A percentile compares a stretch with the other conserved stretches of the same genome.
Evolutionary conservation across 2,113 vertebrate genomes (phyloP).

Genomic region (Etheostoma spectabile): DNA sequence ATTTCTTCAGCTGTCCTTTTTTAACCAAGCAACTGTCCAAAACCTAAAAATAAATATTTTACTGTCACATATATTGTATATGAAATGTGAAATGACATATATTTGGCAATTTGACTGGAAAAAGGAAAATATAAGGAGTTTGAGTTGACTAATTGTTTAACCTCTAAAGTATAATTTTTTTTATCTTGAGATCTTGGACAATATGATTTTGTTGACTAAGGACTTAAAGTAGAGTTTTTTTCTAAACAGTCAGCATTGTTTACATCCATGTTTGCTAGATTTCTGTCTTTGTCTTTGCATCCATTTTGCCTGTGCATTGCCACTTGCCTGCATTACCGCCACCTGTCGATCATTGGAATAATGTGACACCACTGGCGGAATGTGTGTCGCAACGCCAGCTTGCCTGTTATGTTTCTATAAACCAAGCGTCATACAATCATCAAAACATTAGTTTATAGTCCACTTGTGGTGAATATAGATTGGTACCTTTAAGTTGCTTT

Average conservation of each 20-base stretch:
- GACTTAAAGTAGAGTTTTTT: not conserved
- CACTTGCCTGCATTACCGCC: not conserved
- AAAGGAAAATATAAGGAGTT: not conserved
- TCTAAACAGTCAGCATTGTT: not conserved
- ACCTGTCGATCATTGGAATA: not conserved
- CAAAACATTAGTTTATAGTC: not conserved
- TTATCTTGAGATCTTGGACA: not conserved
- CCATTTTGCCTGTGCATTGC: not conserved
- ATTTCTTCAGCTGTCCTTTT: not conserved
- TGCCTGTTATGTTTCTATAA: not conserved
- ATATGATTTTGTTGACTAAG: no score
- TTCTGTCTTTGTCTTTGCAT: not conserved
- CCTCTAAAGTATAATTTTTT: not conserved
- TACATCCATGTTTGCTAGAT: no score
- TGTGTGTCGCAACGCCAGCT: not conserved
- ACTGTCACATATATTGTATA: not conserved
- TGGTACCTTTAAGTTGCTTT: not conserved
- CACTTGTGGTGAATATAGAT: not conserved
- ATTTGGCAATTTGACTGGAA: not conserved
- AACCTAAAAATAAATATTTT: not conserved
- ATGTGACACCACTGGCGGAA: not conserved
- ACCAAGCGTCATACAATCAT: not conserved
- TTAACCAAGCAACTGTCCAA: not conserved
- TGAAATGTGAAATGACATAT: not conserved
- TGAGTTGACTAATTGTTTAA: not conserved